Percentiles rank a stretch among this genome's conserved stretches.
These are phyloP conservation scores for Digitonthophagus gazella DNA, from an alignment of 2,888 invertebrate genomes.

Conservation along the genomic window DNA sequence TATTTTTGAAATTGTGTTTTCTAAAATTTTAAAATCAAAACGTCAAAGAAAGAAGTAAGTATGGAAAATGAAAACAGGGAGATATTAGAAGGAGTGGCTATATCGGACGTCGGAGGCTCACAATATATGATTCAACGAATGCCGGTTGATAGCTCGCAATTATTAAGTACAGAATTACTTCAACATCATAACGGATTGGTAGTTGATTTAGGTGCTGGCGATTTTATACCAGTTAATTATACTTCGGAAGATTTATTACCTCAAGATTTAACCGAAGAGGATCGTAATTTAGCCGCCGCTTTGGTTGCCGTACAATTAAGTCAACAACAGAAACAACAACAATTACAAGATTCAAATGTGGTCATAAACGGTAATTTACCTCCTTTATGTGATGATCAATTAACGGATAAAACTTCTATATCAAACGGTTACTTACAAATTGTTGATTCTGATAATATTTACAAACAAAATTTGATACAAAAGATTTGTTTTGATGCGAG, in stretches of 20 bases:
- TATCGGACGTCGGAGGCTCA: conserved; percentile 42
- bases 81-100: conserved; percentile 47
- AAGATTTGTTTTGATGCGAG: conserved; percentile 23
- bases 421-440: conserved; percentile 45
- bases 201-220: conserved; percentile 48
- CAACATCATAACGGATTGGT: conserved; percentile 49
- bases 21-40: not conserved
- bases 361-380: conserved; percentile 38
- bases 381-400: conserved; percentile 39
- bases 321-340: conserved; percentile 61
- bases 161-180: conserved; percentile 47
- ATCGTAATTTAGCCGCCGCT: conserved; percentile 60
- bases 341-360: conserved; percentile 43
- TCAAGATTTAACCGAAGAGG: conserved; percentile 58
- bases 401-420: conserved; percentile 40
- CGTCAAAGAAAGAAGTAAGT: conserved; percentile 1
- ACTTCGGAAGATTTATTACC: conserved; percentile 48
- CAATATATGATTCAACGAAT: conserved; percentile 50
- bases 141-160: conserved; percentile 43
- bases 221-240: conserved; percentile 51
- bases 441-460: conserved; percentile 42
- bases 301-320: conserved; percentile 62
- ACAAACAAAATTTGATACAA: conserved; percentile 30
- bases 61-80: conserved; percentile 44
- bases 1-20: conserved; percentile 36